phyloP scores from a whole-genome alignment of 2,113 vertebrate genomes.

The Eulacestoma nigropectus region DNA sequence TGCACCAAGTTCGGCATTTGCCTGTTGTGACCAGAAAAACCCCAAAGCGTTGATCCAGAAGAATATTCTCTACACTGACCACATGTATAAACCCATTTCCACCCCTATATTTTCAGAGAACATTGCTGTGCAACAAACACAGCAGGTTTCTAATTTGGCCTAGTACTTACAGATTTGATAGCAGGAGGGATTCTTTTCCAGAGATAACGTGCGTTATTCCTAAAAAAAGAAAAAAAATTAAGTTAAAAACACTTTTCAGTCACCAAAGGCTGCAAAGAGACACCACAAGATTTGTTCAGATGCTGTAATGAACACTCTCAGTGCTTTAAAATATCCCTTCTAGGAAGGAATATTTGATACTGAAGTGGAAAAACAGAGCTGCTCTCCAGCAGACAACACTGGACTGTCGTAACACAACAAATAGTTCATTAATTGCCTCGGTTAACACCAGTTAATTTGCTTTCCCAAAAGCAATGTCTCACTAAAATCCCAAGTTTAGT shows the following conservation, averaged over 20 bases:
- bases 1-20: conserved; percentile 86
- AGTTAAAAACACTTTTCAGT: neutral
- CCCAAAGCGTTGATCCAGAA: neutral
- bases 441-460: neutral
- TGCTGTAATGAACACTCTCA: neutral
- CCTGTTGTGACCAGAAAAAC: conserved; percentile 67
- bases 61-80: neutral
- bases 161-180: conserved; percentile 77
- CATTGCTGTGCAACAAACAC: neutral
- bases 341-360: neutral
- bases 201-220: conserved; percentile 95
- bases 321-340: neutral
- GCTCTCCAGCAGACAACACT: neutral
- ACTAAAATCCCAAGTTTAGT: neutral
- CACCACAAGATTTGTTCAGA: neutral
- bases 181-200: conserved; percentile 95
- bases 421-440: neutral
- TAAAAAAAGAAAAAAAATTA: conserved; percentile 14
- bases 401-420: neutral
- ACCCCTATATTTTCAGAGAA: neutral
- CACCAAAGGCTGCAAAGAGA: neutral
- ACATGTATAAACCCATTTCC: neutral
- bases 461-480: neutral
- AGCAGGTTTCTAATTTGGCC: neutral
- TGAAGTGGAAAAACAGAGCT: neutral